Conservation (phyloP, 2,797 vertebrate species). For the Masticophis lateralis region DNA sequence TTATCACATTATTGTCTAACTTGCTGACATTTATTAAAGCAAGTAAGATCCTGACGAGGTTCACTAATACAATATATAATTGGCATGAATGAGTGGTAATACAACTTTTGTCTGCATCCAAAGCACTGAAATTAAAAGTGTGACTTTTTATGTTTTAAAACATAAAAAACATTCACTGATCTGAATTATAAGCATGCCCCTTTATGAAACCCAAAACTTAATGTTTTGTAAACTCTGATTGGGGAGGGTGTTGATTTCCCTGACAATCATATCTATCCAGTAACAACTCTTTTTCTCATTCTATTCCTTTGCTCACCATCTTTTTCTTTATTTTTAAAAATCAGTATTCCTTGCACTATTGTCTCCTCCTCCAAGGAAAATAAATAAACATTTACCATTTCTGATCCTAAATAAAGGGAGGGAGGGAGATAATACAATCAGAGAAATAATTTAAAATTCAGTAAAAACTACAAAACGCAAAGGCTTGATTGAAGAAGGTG, state of each 20-base stretch:
- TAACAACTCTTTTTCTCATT: neutral
- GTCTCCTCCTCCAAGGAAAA: neutral
- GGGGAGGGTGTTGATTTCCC: neutral
- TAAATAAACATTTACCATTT: neutral
- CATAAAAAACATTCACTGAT: no score
- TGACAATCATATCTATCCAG: neutral
- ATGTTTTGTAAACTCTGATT: neutral
- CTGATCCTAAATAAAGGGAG: neutral
- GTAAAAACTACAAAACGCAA: neutral
- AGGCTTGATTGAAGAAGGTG: neutral
- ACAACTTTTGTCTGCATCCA: neutral
- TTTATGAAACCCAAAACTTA: neutral
- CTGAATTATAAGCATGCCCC: neutral
- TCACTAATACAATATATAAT: neutral
- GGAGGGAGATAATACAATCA: neutral
- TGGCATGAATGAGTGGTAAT: neutral
- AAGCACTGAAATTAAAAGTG: neutral
- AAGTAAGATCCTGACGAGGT: neutral
- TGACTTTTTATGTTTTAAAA: neutral
- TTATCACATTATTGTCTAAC: neutral
- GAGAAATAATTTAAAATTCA: neutral
- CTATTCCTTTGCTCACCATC: neutral
- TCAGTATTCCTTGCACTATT: neutral
- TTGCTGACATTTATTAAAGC: neutral
- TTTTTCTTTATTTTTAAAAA: neutral